Evolutionary conservation across 2,888 invertebrate genomes (phyloP), one percentile per base, ranked within the genome.

Genomic region (Electrophaes corylata): DNA sequence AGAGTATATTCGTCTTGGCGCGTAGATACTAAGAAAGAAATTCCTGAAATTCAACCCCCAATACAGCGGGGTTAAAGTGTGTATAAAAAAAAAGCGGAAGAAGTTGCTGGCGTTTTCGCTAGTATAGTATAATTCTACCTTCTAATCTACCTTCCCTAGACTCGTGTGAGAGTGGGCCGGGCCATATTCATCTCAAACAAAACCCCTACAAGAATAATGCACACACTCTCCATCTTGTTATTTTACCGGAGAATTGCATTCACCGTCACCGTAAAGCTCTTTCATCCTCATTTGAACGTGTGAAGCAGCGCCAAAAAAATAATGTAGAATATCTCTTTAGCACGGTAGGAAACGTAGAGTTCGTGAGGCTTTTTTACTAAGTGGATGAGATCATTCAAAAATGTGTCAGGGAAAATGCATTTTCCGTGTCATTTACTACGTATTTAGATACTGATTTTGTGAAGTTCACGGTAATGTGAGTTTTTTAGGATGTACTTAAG

Each of bases 251-350:
- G 31, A 47, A 47, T 43, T 55, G 54, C 50, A 55, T 44, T n/a
- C n/a, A 33, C 18, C 37, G 29, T 43, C 41, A 47, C 46, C 26
- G 26, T 20, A 59, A 55, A 55, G 47, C 51, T 47, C 47, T 51
- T 50, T 51, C 45, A 50, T 33, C 31, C 46, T 46, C 53, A 54
- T 54, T 54, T 20, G 10, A 54, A 41, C 54, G 50, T 55, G 54
- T 51, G 54, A 59, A 59, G 43, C 35, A 23, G 11, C 49, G 49
- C 35, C 54, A 50, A 55, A 51, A 2, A 59, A 59, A 54, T 55
- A 60, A 55, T 51, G 54, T 47, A 43, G 41, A 47, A 54, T 54
- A 59, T 49, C 55, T 55, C 47, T 60, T 55, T 55, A 43, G 51
- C 50, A 33, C 51, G 43, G 33, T 31, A 37, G 31, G 39, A 39